phyloP scores from a whole-genome alignment of 92 coral and sea anemone species.

The Epizoanthus rinbou region DNA sequence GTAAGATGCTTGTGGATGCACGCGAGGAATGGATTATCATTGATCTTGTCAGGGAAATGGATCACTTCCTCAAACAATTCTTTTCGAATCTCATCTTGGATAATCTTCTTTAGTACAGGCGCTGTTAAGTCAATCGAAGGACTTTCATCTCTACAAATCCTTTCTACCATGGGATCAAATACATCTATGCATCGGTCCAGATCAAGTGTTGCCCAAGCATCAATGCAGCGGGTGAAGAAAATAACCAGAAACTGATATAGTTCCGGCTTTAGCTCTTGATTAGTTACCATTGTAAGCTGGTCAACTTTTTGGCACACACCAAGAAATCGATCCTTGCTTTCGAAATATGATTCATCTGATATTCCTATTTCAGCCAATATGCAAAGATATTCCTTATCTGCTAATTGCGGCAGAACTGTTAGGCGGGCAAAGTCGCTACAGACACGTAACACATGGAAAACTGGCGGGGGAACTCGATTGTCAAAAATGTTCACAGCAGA shows the following conservation, averaged over 20 bases:
- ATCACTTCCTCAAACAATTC: background rate
- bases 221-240: constrained; percentile 17
- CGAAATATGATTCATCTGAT: constrained; percentile 14
- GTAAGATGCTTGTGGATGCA: constrained; percentile 3
- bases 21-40: background rate
- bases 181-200: background rate
- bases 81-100: background rate
- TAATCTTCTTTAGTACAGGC: background rate
- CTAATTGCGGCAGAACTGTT: background rate
- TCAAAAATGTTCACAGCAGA: constrained; percentile 16
- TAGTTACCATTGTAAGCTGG: background rate
- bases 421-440: background rate
- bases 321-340: background rate
- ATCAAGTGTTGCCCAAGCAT: constrained; percentile 24
- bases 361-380: background rate
- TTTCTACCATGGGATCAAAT: background rate
- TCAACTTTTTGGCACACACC: constrained; percentile 1
- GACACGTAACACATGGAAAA: constrained; percentile 10
- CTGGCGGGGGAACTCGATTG: background rate
- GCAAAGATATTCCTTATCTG: background rate
- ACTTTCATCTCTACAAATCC: background rate
- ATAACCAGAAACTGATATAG: background rate
- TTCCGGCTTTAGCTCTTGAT: background rate
- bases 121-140: background rate
- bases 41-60: background rate